Conservation (phyloP, 2,797 vertebrate genomes). For the Acrossocheilus wenchowensis region DNA sequence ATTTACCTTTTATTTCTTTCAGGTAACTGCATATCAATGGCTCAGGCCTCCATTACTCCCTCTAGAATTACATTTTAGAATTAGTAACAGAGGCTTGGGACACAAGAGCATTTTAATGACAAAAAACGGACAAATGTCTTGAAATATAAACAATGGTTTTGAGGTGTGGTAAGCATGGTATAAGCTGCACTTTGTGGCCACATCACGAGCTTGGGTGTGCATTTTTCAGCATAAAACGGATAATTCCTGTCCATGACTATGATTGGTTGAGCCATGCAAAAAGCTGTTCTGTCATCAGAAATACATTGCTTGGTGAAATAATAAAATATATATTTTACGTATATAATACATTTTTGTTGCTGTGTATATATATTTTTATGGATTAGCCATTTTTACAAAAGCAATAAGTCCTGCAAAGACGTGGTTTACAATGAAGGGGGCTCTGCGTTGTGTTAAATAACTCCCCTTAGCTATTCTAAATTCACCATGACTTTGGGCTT, state of each 20-base stretch:
- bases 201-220: no score
- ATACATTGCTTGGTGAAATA: neutral
- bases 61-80: neutral
- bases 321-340: neutral
- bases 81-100: neutral
- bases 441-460: neutral
- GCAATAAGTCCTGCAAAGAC: no score
- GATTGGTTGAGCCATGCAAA: neutral
- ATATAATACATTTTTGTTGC: neutral
- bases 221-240: neutral
- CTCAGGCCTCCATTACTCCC: neutral
- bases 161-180: neutral
- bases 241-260: neutral
- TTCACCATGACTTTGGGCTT: no score
- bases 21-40: neutral
- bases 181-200: no score
- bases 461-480: no score
- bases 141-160: neutral
- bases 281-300: neutral
- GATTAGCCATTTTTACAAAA: no score
- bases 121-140: neutral
- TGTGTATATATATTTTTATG: neutral
- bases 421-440: neutral
- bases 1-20: neutral
- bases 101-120: neutral